phyloP scores from a whole-genome alignment of 2,888 invertebrate genomes.

The Acrobeloides nanus region DNA sequence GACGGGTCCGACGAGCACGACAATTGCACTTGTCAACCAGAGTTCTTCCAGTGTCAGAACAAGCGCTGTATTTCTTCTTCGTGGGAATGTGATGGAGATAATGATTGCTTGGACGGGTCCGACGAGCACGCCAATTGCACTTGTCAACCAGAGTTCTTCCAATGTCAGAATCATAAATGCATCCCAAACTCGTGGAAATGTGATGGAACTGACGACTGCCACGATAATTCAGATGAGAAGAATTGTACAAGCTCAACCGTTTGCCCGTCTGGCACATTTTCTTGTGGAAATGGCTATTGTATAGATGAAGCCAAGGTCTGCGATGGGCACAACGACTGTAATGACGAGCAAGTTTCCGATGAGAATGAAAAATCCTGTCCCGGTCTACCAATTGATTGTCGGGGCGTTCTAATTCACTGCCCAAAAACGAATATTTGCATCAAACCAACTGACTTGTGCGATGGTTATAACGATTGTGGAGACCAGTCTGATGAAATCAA shows the following conservation, averaged over 20 bases:
- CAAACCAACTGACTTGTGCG: constrained; percentile 64
- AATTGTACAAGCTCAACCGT: constrained; percentile 62
- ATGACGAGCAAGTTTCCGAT: constrained; percentile 63
- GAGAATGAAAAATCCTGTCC: constrained; percentile 75
- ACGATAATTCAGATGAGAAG: constrained; percentile 68
- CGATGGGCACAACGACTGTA: constrained; percentile 79
- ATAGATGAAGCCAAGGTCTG: constrained; percentile 68
- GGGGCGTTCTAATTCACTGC: constrained; percentile 61
- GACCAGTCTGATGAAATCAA: constrained; percentile 66
- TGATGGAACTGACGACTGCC: constrained; percentile 91
- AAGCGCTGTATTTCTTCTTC: constrained; percentile 64
- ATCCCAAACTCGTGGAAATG: constrained; percentile 90
- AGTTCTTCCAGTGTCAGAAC: constrained; percentile 74
- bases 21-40: constrained; percentile 69
- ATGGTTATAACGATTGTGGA: constrained; percentile 93
- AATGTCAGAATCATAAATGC: constrained; percentile 64
- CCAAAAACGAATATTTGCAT: constrained; percentile 84
- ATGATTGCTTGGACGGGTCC: constrained; percentile 93
- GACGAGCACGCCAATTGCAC: constrained; percentile 58
- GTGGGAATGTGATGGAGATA: constrained; percentile 83
- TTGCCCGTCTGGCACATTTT: constrained; percentile 85
- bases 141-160: constrained; percentile 53
- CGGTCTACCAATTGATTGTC: constrained; percentile 52
- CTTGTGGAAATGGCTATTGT: constrained; percentile 84
- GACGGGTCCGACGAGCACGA: constrained; percentile 79